Conservation (phyloP, 2,113 vertebrate genomes). For the Onychorhynchus coronatus region DNA sequence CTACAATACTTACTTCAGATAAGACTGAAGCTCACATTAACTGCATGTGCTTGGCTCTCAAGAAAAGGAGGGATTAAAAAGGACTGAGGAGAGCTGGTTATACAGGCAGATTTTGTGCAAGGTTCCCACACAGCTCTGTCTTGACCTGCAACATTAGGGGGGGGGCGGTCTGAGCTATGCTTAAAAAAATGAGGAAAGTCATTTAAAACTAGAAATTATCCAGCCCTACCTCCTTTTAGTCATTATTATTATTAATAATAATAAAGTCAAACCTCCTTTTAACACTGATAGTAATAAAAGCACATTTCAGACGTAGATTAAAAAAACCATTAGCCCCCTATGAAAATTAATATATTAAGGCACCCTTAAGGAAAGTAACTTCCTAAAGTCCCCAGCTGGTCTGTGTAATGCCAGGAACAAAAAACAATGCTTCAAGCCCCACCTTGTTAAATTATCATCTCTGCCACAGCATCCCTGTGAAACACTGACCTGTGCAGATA, state of each 20-base stretch:
- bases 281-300: background rate
- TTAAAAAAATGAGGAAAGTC: background rate
- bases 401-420: background rate
- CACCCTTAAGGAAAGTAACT: background rate
- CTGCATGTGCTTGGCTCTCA: constrained; percentile 41
- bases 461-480: background rate
- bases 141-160: constrained; percentile 24
- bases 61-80: constrained; percentile 51
- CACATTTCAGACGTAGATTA: background rate
- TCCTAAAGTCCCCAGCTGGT: background rate
- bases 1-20: constrained; percentile 48
- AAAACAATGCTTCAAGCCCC: background rate
- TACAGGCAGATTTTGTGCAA: constrained; percentile 42
- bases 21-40: constrained; percentile 46
- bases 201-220: constrained; percentile 14
- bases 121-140: constrained; percentile 46
- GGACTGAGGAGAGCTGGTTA: constrained; percentile 45
- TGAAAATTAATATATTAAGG: background rate
- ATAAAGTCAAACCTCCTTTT: background rate
- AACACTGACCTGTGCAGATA: background rate
- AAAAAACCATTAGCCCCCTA: background rate
- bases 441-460: background rate
- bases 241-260: background rate
- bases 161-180: constrained; percentile 17
- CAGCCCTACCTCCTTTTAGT: background rate